Conservation (phyloP, 1,140 invertebrate species). For the Sitobion miscanthi region DNA sequence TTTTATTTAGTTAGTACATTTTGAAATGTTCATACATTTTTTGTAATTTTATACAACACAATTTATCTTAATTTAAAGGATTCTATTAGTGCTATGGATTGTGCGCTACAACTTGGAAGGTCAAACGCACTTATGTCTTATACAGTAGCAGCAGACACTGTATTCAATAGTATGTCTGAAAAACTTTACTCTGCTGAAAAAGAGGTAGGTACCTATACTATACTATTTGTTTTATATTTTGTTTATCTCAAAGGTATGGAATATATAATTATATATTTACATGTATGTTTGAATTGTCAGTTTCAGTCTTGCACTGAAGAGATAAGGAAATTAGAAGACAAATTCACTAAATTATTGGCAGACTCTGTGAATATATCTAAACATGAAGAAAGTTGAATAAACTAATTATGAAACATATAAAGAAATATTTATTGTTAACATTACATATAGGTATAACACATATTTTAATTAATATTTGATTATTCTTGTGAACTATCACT, state of each 20-base stretch:
- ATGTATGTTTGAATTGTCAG: neutral
- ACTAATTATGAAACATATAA: neutral
- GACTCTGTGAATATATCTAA: neutral
- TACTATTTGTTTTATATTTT: neutral
- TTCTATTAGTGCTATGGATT: constrained; percentile 30
- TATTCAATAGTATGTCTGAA: constrained; percentile 43
- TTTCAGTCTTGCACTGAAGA: constrained; percentile 29
- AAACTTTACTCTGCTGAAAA: constrained; percentile 17
- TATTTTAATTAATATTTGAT: neutral
- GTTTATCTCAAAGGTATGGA: neutral
- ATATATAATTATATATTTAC: neutral
- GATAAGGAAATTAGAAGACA: constrained; percentile 2
- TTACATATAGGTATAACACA: neutral
- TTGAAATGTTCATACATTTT: neutral
- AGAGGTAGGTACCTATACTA: constrained; percentile 5
- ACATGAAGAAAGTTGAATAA: neutral
- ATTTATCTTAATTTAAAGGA: constrained; percentile 24
- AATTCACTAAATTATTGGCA: constrained; percentile 6
- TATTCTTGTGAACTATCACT: neutral
- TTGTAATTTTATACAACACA: neutral
- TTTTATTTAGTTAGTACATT: constrained; percentile 35
- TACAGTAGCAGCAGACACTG: constrained; percentile 16
- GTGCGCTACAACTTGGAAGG: constrained; percentile 28
- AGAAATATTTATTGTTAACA: neutral
- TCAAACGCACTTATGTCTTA: constrained; percentile 17